phyloP scores from a whole-genome alignment of 2,797 vertebrate genomes.

The Anisognathus igniventris region DNA sequence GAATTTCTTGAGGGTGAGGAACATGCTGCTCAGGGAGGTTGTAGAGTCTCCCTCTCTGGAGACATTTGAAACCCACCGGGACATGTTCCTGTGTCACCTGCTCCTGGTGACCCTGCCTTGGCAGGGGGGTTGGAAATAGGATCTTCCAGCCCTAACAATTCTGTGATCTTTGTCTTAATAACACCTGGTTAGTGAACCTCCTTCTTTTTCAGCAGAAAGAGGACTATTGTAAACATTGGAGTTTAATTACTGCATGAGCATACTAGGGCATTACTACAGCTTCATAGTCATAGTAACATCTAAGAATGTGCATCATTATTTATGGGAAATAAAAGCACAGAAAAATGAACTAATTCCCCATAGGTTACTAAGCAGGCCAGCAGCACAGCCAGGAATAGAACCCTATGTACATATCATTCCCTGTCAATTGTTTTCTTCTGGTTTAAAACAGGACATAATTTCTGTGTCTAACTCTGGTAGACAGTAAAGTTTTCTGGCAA shows the following conservation, averaged over 20 bases:
- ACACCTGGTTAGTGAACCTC: background rate
- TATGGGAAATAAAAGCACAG: background rate
- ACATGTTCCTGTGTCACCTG: background rate
- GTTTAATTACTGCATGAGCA: accelerated
- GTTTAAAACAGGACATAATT: background rate
- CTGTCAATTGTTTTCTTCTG: background rate
- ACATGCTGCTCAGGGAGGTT: accelerated
- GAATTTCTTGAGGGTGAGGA: background rate
- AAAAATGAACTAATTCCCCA: background rate
- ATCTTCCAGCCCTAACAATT: background rate
- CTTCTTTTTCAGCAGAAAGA: background rate
- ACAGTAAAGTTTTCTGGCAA: background rate
- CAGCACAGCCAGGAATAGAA: background rate
- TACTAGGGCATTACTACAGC: background rate
- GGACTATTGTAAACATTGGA: background rate
- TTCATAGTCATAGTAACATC: background rate
- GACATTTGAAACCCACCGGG: background rate
- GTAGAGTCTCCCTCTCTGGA: background rate
- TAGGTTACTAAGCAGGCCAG: background rate
- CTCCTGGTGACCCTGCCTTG: background rate
- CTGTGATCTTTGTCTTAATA: background rate
- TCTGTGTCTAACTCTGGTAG: background rate
- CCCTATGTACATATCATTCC: accelerated
- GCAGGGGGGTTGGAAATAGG: background rate
- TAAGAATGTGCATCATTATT: accelerated